These are phyloP conservation scores for Stichopus chloronotus DNA, from an alignment of 35 echinoderm and acorn worm genomes.

Conservation along the genomic window DNA sequence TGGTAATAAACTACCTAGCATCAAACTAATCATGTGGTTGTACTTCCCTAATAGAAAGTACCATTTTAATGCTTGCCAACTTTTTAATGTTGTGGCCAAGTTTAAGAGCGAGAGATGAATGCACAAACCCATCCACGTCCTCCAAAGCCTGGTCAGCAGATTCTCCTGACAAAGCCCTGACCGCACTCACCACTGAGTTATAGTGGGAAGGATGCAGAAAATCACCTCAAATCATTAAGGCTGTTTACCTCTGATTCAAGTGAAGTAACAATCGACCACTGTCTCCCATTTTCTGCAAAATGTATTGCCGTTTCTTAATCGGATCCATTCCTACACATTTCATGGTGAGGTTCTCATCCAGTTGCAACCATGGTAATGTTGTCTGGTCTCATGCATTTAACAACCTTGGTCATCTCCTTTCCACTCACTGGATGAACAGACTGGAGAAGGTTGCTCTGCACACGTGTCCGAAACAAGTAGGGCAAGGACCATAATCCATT, in stretches of 20 bases:
- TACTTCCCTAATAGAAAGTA: background rate
- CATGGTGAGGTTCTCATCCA: background rate
- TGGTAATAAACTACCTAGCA: background rate
- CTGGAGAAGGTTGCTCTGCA: background rate
- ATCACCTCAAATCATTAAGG: background rate
- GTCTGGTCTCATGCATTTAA: background rate
- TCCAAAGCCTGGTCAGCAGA: background rate
- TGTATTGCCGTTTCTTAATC: background rate
- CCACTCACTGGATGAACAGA: background rate
- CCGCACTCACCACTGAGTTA: background rate
- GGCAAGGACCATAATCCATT: too few species aligned
- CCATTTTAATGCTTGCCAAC: background rate
- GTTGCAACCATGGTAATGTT: background rate
- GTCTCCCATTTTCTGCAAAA: conserved; percentile 4
- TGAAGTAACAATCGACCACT: background rate
- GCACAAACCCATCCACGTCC: background rate
- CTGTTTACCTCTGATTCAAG: background rate
- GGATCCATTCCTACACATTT: background rate
- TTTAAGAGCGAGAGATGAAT: background rate
- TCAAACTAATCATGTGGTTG: background rate
- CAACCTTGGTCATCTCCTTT: too few species aligned
- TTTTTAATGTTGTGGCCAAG: conserved; percentile 2
- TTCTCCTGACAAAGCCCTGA: background rate
- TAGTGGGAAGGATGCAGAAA: background rate
- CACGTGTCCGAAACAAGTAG: background rate